Evolutionary conservation across 2,888 invertebrate species (phyloP), one percentile per base, ranked within the genome.

Genomic region (Lepetodrilus schrolli): DNA sequence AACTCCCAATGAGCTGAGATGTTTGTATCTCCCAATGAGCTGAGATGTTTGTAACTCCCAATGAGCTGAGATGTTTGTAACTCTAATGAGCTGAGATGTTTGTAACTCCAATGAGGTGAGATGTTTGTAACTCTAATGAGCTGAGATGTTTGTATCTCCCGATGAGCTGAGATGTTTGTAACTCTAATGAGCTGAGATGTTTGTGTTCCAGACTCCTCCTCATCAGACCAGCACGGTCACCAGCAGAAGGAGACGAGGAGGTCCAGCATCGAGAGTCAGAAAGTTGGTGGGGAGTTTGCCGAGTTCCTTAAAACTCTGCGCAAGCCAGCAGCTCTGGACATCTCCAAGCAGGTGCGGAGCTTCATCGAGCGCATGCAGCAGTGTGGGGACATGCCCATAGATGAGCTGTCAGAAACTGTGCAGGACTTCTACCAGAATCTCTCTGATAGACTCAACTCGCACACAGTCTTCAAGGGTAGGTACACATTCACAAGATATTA

Each of bases 381-480:
- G 71, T 90, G 93, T 93, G 78, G 80, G 1, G 86, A 87, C 34
- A 76, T 78, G 7, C 82, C 86, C 0, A 82, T 88, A 5, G 90
- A 90, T 4, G 89, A 98, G 80, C 91, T 97, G 37, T 96, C 97
- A 0, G 97, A 97, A 87, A 92, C 95, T 58, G 95, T 96, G 36
- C 98, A 98, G 91, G 95, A 95, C 86, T 96, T 96, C 88, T 99
- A 98, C 90, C 95, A 94, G 91, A 93, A 93, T 69, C 89, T 96
- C 90, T 93, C 93, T 80, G 94, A 94, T 78, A 93, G 94, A 82
- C 93, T 96, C 91, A 94, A 95, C 82, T 78, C 84, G 0, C 85
- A 88, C 66, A 50, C 86, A 2, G 77, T 87, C 26, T 91, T 90
- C 79, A 90, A 88, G 87, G 89, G 91, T 91, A 49, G 92, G 66